Percentiles rank a stretch among this genome's conserved stretches.
phyloP scores from a whole-genome alignment of 1,140 invertebrate species.

The Ptiloglossa arizonensis region DNA sequence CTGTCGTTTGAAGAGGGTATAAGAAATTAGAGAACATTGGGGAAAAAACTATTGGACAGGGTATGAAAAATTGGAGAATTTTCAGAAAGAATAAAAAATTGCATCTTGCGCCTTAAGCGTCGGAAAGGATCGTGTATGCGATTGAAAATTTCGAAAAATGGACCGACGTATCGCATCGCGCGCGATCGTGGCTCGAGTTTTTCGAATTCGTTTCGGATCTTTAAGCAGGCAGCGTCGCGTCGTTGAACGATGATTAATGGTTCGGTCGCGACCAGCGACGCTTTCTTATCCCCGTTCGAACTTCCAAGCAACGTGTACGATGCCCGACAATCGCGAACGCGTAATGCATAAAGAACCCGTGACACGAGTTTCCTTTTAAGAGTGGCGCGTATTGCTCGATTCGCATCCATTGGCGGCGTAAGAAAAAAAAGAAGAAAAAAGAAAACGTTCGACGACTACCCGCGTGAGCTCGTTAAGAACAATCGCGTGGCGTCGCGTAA shows the following conservation, averaged over 20 bases:
- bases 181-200: too few relatives aligned
- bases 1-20: too few relatives aligned
- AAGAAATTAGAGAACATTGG: too few relatives aligned
- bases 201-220: not conserved
- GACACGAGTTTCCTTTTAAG: slow-evolving; percentile 30
- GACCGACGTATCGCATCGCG: too few relatives aligned
- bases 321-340: not conserved
- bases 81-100: too few relatives aligned
- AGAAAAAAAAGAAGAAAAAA: too few relatives aligned
- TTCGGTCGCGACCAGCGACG: not conserved
- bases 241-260: not conserved
- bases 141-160: too few relatives aligned
- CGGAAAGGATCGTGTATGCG: too few relatives aligned
- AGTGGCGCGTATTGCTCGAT: not conserved
- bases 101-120: too few relatives aligned
- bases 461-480: slow-evolving; percentile 39
- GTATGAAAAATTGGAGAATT: too few relatives aligned
- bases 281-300: not conserved
- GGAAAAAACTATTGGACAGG: too few relatives aligned
- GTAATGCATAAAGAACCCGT: not conserved
- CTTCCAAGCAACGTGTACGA: slow-evolving; percentile 60
- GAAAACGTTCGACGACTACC: not conserved
- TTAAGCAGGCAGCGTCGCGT: not conserved
- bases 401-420: not conserved
- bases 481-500: slow-evolving; percentile 19